phyloP scores from a whole-genome alignment of 2,113 vertebrate species.

The Lathamus discolor region DNA sequence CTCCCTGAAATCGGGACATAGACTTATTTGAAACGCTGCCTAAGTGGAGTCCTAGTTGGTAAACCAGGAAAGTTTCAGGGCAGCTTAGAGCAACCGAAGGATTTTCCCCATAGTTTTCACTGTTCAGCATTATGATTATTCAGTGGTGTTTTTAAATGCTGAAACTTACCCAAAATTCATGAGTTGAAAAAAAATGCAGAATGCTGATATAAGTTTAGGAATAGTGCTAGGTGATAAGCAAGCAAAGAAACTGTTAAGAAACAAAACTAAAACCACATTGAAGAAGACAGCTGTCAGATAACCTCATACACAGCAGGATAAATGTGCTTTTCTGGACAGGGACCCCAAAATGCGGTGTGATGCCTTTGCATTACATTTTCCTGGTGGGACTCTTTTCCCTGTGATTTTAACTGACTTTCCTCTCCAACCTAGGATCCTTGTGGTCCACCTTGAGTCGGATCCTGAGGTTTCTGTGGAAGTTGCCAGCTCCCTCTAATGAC shows the following conservation, averaged over 20 bases:
- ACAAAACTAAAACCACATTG: rapidly evolving
- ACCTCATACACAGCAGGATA: neutral
- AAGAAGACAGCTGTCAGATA: neutral
- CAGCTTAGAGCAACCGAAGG: neutral
- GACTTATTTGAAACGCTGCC: neutral
- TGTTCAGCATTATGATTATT: neutral
- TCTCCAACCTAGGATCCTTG: neutral
- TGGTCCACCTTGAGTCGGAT: neutral
- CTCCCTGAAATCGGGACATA: neutral
- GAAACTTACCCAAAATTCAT: neutral
- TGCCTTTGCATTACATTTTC: neutral
- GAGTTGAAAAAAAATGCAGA: neutral
- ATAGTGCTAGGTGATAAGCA: neutral
- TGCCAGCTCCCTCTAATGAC: neutral
- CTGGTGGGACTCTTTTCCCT: neutral
- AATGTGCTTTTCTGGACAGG: neutral
- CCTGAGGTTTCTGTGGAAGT: neutral
- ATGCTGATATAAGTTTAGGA: neutral
- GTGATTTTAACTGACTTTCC: neutral
- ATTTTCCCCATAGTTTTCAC: neutral
- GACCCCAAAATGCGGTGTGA: neutral
- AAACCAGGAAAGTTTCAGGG: neutral
- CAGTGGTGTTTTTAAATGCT: neutral
- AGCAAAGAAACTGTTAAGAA: neutral
- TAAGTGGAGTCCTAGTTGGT: rapidly evolving